Base-by-base conservation (phyloP, 2,797 vertebrate species). In the Etheostoma perlongum region DNA sequence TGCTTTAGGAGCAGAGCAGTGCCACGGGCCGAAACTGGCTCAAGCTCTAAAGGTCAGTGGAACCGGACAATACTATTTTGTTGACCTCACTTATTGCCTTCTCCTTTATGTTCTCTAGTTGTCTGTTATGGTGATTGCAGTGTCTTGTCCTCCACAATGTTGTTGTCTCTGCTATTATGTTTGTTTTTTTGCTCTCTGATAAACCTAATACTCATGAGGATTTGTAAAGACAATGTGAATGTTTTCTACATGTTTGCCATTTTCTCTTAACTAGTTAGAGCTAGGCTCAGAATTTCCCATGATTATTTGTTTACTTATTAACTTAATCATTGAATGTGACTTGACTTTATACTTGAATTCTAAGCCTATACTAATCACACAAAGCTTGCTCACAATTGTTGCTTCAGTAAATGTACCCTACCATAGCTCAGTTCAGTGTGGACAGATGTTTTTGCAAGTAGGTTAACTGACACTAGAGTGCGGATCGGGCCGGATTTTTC, bases 21-120 rank as follows among this genome's bases (percentile, higher is more conserved):
- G 96, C 15, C 63, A 96, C 0, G 63, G 83, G 0, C 61, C 57
- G 0, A 25, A 62, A 9, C 93, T 99, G 66, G 91, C 93, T n/a
- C 76, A 77, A 19, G 94, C 89, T 1, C 94, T 99, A 33, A 93
- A 96, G 96, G 97, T 98, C 88, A 84, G 94, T 91, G 11, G 12
- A 51, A n/a, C 19, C 15, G 2, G 0, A 3, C 13, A 19, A 0
- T 11, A 48, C 1, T 7, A 18, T 75, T 8, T 21, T 2, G 6
- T 21, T 42, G 8, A 51, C 3, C 10, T 83, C 19, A n/a, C 6
- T 42, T 49, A 9, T n/a, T 55, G 4, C 1, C n/a, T 33, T 51
- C 15, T 18, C 1, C 62, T 74, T 52, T n/a, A 1, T 36, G 14
- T 5, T 23, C 7, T 47, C 23, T 10, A 0, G 4, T 52, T 53